phyloP scores from a whole-genome alignment of 2,797 vertebrate genomes.

The Denticeps clupeoides region DNA sequence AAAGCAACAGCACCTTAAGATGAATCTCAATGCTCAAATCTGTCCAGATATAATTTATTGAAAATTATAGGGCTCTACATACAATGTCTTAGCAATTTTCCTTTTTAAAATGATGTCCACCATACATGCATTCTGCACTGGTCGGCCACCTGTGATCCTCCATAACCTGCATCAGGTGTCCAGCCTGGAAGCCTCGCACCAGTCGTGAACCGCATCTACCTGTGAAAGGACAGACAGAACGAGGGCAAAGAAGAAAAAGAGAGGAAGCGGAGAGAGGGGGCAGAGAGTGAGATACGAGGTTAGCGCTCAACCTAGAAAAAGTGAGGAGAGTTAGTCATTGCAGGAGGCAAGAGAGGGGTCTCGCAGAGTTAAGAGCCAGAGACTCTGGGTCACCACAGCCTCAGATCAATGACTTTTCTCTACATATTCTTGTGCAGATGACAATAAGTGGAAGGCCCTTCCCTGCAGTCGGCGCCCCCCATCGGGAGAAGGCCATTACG shows the following conservation, averaged over 20 bases:
- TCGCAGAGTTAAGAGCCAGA: constrained; percentile 8
- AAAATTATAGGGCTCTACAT: too few relatives aligned
- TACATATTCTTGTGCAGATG: constrained; percentile 63
- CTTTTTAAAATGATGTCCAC: too few relatives aligned
- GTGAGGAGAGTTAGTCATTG: not conserved
- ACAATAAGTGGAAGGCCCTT: constrained; percentile 70
- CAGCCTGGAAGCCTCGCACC: too few relatives aligned
- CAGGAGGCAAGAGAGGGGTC: not conserved
- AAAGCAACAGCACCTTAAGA: too few relatives aligned
- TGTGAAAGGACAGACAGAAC: not conserved
- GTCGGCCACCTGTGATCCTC: too few relatives aligned
- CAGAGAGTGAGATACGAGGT: constrained; percentile 4
- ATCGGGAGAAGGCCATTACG: constrained; percentile 85
- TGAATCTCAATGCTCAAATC: too few relatives aligned
- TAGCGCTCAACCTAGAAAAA: not conserved
- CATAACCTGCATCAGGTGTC: too few relatives aligned
- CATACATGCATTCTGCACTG: too few relatives aligned
- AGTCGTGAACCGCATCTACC: too few relatives aligned
- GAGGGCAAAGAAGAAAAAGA: not conserved
- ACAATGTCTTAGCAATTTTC: too few relatives aligned
- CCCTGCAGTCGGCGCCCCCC: constrained; percentile 67
- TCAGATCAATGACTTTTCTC: constrained; percentile 27
- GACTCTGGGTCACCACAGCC: constrained; percentile 1
- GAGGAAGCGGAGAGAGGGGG: constrained; percentile 2
- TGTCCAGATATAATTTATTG: too few relatives aligned